These are phyloP conservation scores for Aphaenogaster rudis DNA, from an alignment of 1,140 invertebrate genomes.

Conservation along the genomic window DNA sequence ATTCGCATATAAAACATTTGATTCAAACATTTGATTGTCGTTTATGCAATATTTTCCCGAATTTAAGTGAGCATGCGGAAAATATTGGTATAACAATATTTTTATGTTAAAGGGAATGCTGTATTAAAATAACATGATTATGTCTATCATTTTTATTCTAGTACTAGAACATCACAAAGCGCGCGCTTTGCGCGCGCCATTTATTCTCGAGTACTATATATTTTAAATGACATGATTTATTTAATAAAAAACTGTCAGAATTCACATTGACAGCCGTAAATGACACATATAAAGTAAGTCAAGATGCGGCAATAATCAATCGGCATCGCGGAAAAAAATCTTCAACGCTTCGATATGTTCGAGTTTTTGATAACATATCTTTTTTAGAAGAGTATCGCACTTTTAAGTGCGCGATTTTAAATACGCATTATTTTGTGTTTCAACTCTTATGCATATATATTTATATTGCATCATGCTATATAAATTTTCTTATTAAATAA, in stretches of 20 bases:
- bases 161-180: background rate
- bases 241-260: too few relatives aligned
- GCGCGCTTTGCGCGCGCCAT: too few relatives aligned
- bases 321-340: too few relatives aligned
- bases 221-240: too few relatives aligned
- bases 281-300: too few relatives aligned
- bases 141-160: background rate
- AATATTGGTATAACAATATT: slow-evolving; percentile 19
- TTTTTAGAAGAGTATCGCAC: background rate
- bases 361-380: too few relatives aligned
- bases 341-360: too few relatives aligned
- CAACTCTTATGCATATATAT: background rate
- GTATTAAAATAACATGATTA: slow-evolving; percentile 23
- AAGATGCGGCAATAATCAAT: too few relatives aligned
- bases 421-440: slow-evolving; percentile 4
- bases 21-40: slow-evolving; percentile 43
- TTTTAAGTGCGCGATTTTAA: slow-evolving; percentile 6
- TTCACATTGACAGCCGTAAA: too few relatives aligned
- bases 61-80: background rate
- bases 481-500: background rate
- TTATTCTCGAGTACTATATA: too few relatives aligned
- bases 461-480: slow-evolving; percentile 9
- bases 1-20: slow-evolving; percentile 6
- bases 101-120: background rate
- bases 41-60: slow-evolving; percentile 8